Base-by-base conservation (phyloP, 2,113 vertebrate species). In the Oxyura jamaicensis region DNA sequence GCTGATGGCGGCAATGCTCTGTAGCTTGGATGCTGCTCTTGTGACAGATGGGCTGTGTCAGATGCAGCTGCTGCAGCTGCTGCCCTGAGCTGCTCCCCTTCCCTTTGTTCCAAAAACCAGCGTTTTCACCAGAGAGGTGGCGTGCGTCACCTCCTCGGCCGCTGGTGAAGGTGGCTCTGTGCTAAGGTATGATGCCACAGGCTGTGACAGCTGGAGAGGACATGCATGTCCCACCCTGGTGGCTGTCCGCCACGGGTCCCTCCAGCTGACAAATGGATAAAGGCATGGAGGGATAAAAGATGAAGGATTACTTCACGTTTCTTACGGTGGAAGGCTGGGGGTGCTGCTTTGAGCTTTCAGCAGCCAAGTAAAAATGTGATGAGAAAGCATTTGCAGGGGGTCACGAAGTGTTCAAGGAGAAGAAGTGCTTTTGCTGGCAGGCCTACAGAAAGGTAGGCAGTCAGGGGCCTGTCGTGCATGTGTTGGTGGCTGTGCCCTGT, bases 171-270 rank as follows among this genome's bases (percentile, higher is more conserved):
- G 39, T 16, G 55, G 19, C 21, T 9, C 16, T 35, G n/a, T 33
- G 73, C 67, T 19, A 1, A 8, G 3, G 59, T 7, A 39, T 8
- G 23, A 1, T 7, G 48, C 22, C 6, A 0, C 0, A 6, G 35
- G 2, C 1, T 6, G 21, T 19, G 53, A 14, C 46, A 23, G 60
- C 67, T 11, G 13, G 7, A 17, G 55, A 21, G 76, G 46, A 23
- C 12, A 10, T 5, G 4, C 9, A 0, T 4, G 4, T 62, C 46
- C 60, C 68, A 1, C 53, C 4, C 15, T 0, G 5, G 28, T 41
- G 39, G 53, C 33, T 44, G 15, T 8, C 71, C 44, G 59, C 72
- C 35, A 1, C 0, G 0, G 0, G n/a, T 15, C 66, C 10, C 29
- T 31, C 11, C 8, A 3, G 78, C 39, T 21, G 68, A 44, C 53